Conservation (phyloP, 2,797 vertebrate species). For the Aeoliscus strigatus region DNA sequence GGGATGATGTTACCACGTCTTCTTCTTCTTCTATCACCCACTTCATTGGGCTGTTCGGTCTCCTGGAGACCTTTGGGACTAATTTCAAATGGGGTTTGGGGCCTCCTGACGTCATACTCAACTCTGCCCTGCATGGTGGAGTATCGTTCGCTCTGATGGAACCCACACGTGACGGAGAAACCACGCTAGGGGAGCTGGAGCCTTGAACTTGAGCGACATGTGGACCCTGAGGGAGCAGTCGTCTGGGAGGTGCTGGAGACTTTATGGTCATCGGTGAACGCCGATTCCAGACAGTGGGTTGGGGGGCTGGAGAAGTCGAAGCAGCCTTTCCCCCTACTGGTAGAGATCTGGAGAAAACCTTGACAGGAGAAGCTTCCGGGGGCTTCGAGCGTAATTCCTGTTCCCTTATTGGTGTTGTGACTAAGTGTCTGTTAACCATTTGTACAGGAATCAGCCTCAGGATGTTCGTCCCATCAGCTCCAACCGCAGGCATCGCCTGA, state of each 20-base stretch:
- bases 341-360: constrained; percentile 3
- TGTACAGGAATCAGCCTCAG: constrained; percentile 75
- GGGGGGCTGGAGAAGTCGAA: constrained; percentile 11
- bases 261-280: constrained; percentile 36
- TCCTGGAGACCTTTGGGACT: constrained; percentile 42
- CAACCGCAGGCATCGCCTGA: constrained; percentile 70
- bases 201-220: constrained; percentile 48
- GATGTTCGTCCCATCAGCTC: constrained; percentile 65
- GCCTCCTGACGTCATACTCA: constrained; percentile 1
- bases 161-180: constrained; percentile 56
- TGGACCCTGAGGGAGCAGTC: constrained; percentile 57
- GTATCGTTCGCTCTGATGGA: too few relatives aligned
- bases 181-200: constrained; percentile 31
- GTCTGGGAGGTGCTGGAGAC: constrained; percentile 43
- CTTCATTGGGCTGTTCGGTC: constrained; percentile 56
- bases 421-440: constrained; percentile 55
- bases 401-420: constrained; percentile 23
- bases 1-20: constrained; percentile 5
- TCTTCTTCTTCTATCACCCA: constrained; percentile 70
- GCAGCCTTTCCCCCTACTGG: constrained; percentile 7
- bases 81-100: constrained; percentile 27
- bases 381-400: constrained; percentile 2
- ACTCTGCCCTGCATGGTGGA: too few relatives aligned
- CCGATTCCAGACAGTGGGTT: constrained; percentile 29
- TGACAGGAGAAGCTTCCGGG: not conserved